A percentile compares a stretch with the other conserved stretches of the same genome.
Conservation (phyloP, 2,888 invertebrate species). For the Cataglyphis rosenhaueri region DNA sequence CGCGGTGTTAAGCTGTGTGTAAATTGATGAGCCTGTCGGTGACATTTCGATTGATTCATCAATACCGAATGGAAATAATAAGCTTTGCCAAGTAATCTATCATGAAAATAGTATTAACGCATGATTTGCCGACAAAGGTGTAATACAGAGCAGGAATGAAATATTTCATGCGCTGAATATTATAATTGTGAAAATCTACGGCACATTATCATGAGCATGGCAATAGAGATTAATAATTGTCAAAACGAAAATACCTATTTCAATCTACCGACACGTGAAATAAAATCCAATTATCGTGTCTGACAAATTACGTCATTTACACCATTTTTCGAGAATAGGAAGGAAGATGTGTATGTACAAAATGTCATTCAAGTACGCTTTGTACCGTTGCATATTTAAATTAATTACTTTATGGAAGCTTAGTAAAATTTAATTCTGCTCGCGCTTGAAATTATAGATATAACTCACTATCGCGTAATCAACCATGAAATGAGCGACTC, state of each 20-base stretch:
- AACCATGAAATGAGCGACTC: neutral
- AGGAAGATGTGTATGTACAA: neutral
- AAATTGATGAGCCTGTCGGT: slow-evolving; percentile 60
- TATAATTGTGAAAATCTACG: slow-evolving; percentile 63
- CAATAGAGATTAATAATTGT: slow-evolving; percentile 65
- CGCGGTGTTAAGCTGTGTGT: slow-evolving; percentile 22
- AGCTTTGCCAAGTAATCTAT: slow-evolving; percentile 69
- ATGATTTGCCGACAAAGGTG: slow-evolving; percentile 40
- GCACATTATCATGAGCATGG: slow-evolving; percentile 39
- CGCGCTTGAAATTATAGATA: neutral
- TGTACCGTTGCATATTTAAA: neutral
- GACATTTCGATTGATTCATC: slow-evolving; percentile 60
- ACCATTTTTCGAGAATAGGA: slow-evolving; percentile 2
- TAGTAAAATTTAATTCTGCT: neutral
- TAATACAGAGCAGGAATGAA: slow-evolving; percentile 30
- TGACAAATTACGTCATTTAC: slow-evolving; percentile 30
- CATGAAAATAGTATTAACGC: slow-evolving; percentile 69
- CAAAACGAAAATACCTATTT: slow-evolving; percentile 48
- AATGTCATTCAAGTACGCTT: neutral
- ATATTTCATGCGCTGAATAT: slow-evolving; percentile 47
- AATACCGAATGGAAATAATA: slow-evolving; percentile 62
- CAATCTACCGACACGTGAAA: slow-evolving; percentile 28
- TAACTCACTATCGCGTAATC: neutral
- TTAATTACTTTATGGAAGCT: slow-evolving; percentile 10
- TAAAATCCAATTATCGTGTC: slow-evolving; percentile 39